Evolutionary conservation across 2,797 vertebrate genomes (phyloP).

Genomic region (Protonibea diacanthus): DNA sequence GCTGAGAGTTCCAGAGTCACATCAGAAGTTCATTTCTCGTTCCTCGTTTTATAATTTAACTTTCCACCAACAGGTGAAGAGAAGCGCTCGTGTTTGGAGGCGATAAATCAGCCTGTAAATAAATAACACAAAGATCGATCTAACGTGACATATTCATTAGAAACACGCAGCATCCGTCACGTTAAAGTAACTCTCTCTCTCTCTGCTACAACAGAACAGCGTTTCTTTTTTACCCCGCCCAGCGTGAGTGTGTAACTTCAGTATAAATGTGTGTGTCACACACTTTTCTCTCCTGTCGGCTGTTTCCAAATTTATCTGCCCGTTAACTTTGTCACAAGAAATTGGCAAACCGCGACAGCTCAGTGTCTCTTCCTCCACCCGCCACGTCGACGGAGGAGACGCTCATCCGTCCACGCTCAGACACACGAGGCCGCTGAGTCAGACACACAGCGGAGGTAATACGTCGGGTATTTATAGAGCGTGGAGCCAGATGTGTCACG

Average conservation of each 20-base stretch:
- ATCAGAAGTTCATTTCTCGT: too few species aligned
- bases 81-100: background rate
- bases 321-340: constrained; percentile 38
- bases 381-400: constrained; percentile 35
- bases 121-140: background rate
- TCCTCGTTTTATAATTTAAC: background rate
- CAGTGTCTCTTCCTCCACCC: constrained; percentile 11
- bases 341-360: constrained; percentile 12
- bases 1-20: background rate
- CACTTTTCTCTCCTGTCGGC: background rate
- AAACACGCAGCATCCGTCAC: constrained; percentile 5
- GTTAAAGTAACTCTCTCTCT: background rate
- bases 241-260: background rate
- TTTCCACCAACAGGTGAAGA: background rate
- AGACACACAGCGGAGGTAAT: constrained; percentile 20
- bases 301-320: constrained; percentile 33
- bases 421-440: constrained; percentile 31
- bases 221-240: background rate
- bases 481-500: constrained; percentile 6
- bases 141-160: constrained; percentile 11
- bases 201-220: background rate
- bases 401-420: constrained; percentile 30
- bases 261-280: constrained; percentile 3
- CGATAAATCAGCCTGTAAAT: constrained; percentile 17
- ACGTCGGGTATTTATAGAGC: constrained; percentile 11